A percentile compares a stretch with the other conserved stretches of the same genome.
These are phyloP conservation scores for Nomada fabriciana DNA, from an alignment of 2,888 invertebrate genomes.

Conservation along the genomic window DNA sequence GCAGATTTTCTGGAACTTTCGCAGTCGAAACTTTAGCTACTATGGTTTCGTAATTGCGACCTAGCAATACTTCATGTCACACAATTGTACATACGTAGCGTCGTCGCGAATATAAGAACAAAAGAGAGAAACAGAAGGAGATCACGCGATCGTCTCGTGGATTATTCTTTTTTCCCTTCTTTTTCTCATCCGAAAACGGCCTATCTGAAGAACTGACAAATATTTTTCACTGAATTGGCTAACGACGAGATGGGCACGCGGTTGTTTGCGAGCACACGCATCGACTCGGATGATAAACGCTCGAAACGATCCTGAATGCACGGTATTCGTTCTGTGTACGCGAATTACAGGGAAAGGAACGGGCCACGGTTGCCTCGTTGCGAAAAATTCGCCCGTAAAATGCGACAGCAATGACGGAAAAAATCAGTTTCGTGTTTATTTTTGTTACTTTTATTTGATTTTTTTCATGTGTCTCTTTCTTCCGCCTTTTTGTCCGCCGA, in stretches of 20 bases:
- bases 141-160: constrained; percentile 23
- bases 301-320: constrained; percentile 4
- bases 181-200: constrained; percentile 24
- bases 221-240: constrained; percentile 29
- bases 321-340: not conserved
- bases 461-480: not conserved
- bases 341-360: not conserved
- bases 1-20: not conserved
- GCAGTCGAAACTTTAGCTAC: not conserved
- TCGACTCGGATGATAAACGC: constrained; percentile 29
- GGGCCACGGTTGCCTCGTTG: constrained; percentile 9
- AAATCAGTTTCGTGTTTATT: not conserved
- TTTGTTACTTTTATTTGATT: not conserved
- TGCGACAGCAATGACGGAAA: not conserved
- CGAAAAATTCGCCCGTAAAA: constrained; percentile 17
- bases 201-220: constrained; percentile 38
- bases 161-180: not conserved
- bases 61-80: constrained; percentile 4
- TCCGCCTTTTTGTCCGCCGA: not conserved
- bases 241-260: not conserved
- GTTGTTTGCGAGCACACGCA: constrained; percentile 34
- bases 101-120: not conserved
- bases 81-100: not conserved
- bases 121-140: not conserved
- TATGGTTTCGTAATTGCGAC: not conserved